Evolutionary conservation across 2,113 vertebrate species (phyloP).

Genomic region (Acanthochromis polyacanthus): DNA sequence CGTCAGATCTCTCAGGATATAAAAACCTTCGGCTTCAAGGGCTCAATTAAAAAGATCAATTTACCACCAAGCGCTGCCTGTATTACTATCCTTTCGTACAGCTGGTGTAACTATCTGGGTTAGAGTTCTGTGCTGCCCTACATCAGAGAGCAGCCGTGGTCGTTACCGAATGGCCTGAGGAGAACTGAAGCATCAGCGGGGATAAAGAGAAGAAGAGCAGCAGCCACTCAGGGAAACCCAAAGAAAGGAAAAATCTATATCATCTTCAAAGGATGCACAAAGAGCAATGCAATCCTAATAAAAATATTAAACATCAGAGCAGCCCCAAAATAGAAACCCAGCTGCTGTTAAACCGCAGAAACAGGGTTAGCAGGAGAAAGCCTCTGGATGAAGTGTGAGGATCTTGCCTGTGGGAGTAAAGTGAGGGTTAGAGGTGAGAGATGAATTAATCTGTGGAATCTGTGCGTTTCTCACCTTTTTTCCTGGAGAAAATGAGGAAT

Average conservation of each 20-base stretch:
- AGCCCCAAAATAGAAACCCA: not conserved
- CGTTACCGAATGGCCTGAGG: constrained; percentile 24
- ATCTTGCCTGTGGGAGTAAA: constrained; percentile 1
- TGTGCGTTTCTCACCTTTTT: not conserved
- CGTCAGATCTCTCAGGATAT: too few species aligned
- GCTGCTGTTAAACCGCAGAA: not conserved
- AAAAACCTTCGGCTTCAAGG: too few species aligned
- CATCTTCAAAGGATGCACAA: not conserved
- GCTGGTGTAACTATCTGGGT: not conserved
- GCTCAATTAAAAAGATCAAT: not conserved
- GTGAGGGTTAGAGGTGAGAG: not conserved
- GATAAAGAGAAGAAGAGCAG: constrained; percentile 4
- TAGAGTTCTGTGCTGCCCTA: constrained; percentile 15
- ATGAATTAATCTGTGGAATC: not conserved
- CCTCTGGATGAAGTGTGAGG: accelerated
- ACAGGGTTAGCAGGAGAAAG: not conserved
- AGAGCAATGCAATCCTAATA: not conserved
- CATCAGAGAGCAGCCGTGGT: constrained; percentile 8
- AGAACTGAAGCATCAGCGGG: not conserved
- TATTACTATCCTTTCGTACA: not conserved
- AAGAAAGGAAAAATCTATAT: not conserved
- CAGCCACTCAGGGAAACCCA: not conserved
- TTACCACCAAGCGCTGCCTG: not conserved
- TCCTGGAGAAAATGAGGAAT: not conserved
- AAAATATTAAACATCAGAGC: constrained; percentile 15